phyloP scores from a whole-genome alignment of 2,113 vertebrate species.

The Coracopsis vasa region DNA sequence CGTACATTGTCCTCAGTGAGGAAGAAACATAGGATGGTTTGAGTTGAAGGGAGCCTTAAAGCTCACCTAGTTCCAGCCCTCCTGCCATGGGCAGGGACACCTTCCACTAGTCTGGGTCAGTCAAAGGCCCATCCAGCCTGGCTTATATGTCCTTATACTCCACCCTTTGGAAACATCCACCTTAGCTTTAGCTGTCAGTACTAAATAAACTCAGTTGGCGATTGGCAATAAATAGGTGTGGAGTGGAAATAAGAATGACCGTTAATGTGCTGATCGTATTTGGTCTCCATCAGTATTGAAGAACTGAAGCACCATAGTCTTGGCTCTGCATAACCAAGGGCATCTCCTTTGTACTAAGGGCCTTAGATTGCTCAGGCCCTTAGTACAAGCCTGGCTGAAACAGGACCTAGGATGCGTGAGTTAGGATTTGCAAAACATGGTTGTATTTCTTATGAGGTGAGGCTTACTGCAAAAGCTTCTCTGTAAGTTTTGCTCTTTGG shows the following conservation, averaged over 20 bases:
- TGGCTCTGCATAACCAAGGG: neutral
- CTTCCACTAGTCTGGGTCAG: neutral
- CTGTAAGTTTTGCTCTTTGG: neutral
- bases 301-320: neutral
- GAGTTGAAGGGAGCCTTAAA: neutral
- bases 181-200: neutral
- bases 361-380: neutral
- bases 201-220: neutral
- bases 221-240: neutral
- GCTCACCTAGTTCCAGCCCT: neutral
- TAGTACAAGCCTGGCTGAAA: neutral
- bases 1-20: accelerated
- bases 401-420: neutral
- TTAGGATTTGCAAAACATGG: neutral
- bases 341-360: neutral
- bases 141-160: neutral
- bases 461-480: neutral
- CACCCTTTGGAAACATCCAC: neutral
- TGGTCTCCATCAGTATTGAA: neutral
- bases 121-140: neutral
- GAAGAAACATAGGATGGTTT: neutral
- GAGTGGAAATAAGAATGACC: neutral
- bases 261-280: neutral
- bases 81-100: neutral
- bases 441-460: neutral